phyloP scores from a whole-genome alignment of 2,888 invertebrate species.

The Balanococcus diminutus region DNA sequence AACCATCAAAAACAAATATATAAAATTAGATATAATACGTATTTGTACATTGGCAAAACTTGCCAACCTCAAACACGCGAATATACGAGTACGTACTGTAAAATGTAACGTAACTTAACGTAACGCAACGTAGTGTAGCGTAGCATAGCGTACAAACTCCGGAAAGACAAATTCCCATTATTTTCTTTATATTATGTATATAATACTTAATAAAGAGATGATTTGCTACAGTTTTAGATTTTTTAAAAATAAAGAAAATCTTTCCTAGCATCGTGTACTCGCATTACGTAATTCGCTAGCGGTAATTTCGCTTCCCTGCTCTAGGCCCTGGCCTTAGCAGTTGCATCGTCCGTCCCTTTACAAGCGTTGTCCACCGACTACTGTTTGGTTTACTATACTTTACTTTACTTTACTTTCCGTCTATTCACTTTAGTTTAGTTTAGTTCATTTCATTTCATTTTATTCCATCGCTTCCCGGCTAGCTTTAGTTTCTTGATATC shows the following conservation, averaged over 20 bases:
- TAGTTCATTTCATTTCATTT: too few species aligned
- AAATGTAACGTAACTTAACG: background rate
- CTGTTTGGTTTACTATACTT: background rate
- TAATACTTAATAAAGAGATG: background rate
- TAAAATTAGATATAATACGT: constrained; percentile 15
- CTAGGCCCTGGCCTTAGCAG: background rate
- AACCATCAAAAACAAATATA: background rate
- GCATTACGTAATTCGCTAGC: background rate
- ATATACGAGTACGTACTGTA: background rate
- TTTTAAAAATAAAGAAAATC: background rate
- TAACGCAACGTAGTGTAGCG: background rate
- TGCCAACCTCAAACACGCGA: background rate
- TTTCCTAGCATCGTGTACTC: background rate
- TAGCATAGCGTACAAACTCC: background rate
- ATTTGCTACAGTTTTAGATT: constrained; percentile 16
- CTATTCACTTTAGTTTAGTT: too few species aligned
- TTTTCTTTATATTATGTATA: background rate
- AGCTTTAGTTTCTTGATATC: too few species aligned
- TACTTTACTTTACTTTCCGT: too few species aligned
- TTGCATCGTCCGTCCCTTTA: background rate
- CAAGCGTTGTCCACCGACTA: background rate
- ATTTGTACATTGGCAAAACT: background rate
- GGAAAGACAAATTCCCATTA: constrained; percentile 11
- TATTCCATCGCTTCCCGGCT: too few species aligned
- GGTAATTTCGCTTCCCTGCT: background rate